Base-by-base conservation (phyloP, 2,113 vertebrate species). In the Podarcis raffonei region DNA sequence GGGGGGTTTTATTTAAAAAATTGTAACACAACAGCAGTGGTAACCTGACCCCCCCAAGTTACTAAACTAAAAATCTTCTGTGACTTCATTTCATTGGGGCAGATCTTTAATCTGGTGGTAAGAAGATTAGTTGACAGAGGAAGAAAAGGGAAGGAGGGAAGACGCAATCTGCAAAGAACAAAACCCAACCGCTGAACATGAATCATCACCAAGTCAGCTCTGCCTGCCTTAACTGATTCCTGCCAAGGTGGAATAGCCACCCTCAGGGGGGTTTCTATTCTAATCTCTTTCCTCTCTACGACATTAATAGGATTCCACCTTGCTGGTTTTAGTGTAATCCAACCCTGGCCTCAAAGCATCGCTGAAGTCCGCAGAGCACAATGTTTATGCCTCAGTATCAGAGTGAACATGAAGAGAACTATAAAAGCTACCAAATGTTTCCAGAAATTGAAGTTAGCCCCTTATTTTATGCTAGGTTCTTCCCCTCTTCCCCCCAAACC, bases 251-350 rank as follows among this genome's bases (percentile, higher is more conserved):
- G 75, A 77, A 69, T n/a, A 35, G 87, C 59, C 32, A 39, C n/a
- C 66, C 27, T 37, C 13, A 57, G n/a, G 66, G 22, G 32, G 22
- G 15, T 53, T 88, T 32, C 81, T 78, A 53, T 83, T 83, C 87
- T 84, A 77, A 78, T 84, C 87, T 83, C 59, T 76, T 88, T 83
- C 81, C 39, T 32, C 5, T 66, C 72, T 77, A 12, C 11, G 75
- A 15, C 72, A 84, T 78, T 83, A 88, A 83, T 88, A 68, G 62
- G 81, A 89, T 89, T 89, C 81, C 75, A 57, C 65, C 59, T 53
- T 76, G 37, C 72, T 35, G 23, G 3, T 30, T 77, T 66, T 84
- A 77, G 39, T 57, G 71, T 84, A 84, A 89, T 75, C 87, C 37
- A 11, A 27, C 74, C 57, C 39, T 83, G 74, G 81, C 82, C 74